Evolutionary conservation across 1,140 invertebrate species (phyloP).

Genomic region (Eumeta japonica): DNA sequence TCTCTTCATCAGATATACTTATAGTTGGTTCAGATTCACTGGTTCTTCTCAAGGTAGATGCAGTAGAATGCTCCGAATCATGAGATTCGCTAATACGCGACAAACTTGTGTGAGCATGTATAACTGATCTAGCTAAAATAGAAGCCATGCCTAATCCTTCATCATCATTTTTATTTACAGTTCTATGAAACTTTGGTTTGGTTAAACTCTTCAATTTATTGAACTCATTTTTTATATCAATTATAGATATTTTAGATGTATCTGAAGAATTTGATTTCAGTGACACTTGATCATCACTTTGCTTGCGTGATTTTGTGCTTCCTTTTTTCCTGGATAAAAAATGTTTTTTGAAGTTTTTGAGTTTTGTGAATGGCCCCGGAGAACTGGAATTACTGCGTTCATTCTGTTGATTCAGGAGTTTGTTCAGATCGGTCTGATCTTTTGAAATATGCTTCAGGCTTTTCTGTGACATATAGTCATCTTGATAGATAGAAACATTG

Average conservation of each 20-base stretch:
- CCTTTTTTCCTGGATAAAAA: slow-evolving; percentile 33
- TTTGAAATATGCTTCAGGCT: slow-evolving; percentile 40
- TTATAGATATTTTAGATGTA: slow-evolving; percentile 42
- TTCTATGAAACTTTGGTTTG: slow-evolving; percentile 57
- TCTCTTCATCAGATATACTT: slow-evolving; percentile 23
- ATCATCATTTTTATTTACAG: slow-evolving; percentile 50
- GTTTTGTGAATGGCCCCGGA: slow-evolving; percentile 29
- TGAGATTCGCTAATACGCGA: slow-evolving; percentile 60
- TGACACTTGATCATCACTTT: slow-evolving; percentile 41
- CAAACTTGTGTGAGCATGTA: slow-evolving; percentile 61
- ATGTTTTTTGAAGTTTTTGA: slow-evolving; percentile 39
- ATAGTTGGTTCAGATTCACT: slow-evolving; percentile 44
- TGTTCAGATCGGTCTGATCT: slow-evolving; percentile 42
- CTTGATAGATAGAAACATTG: slow-evolving; percentile 38
- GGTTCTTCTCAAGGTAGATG: slow-evolving; percentile 40
- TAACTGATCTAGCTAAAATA: slow-evolving; percentile 63
- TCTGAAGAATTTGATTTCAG: slow-evolving; percentile 44
- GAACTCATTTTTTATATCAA: slow-evolving; percentile 48
- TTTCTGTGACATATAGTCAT: slow-evolving; percentile 31
- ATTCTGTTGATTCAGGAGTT: slow-evolving; percentile 28
- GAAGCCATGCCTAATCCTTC: slow-evolving; percentile 64
- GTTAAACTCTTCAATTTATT: slow-evolving; percentile 46
- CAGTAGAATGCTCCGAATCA: slow-evolving; percentile 51
- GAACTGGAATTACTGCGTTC: slow-evolving; percentile 20
- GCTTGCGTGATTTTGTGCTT: slow-evolving; percentile 19